A percentile compares a stretch with the other conserved stretches of the same genome.
These are phyloP conservation scores for Parazoanthus darwini DNA, from an alignment of 92 coral and sea anemone genomes.

Conservation along the genomic window DNA sequence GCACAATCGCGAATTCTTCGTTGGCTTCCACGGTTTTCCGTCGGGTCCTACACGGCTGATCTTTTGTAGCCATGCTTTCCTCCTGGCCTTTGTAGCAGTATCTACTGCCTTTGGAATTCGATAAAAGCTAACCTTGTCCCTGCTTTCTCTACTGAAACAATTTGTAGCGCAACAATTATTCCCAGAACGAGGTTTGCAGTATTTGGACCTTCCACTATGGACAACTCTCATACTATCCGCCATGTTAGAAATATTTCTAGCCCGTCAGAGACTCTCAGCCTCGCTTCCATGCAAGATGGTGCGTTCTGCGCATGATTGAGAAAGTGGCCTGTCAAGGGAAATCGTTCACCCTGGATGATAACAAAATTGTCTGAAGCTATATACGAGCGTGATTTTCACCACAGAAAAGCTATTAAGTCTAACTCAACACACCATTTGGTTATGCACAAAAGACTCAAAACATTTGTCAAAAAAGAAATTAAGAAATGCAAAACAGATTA, in stretches of 20 bases:
- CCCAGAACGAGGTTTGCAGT: conserved; percentile 7
- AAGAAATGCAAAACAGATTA: too few relatives aligned
- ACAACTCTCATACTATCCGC: not conserved
- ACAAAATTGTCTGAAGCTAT: too few relatives aligned
- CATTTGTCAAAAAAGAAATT: too few relatives aligned
- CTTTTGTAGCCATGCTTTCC: conserved; percentile 18
- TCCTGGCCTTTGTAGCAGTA: conserved; percentile 18
- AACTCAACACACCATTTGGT: too few relatives aligned
- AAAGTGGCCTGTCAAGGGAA: not conserved
- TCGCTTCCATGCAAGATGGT: conserved; percentile 17
- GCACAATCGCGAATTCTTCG: conserved; percentile 14
- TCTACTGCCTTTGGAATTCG: conserved; percentile 24
- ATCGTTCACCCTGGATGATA: too few relatives aligned
- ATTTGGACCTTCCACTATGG: not conserved
- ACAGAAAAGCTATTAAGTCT: too few relatives aligned
- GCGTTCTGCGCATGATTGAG: conserved; percentile 23
- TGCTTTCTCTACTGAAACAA: conserved; percentile 38
- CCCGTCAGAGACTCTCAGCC: conserved; percentile 26
- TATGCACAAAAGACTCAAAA: too few relatives aligned
- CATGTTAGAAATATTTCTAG: not conserved
- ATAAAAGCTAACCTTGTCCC: conserved; percentile 32
- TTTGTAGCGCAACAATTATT: conserved; percentile 34
- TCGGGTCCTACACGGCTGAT: conserved; percentile 15
- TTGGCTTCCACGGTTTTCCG: conserved; percentile 29
- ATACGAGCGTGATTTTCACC: too few relatives aligned